These are phyloP conservation scores for Eudyptes chrysolophus DNA, from an alignment of 2,113 vertebrate species.

Conservation along the genomic window DNA sequence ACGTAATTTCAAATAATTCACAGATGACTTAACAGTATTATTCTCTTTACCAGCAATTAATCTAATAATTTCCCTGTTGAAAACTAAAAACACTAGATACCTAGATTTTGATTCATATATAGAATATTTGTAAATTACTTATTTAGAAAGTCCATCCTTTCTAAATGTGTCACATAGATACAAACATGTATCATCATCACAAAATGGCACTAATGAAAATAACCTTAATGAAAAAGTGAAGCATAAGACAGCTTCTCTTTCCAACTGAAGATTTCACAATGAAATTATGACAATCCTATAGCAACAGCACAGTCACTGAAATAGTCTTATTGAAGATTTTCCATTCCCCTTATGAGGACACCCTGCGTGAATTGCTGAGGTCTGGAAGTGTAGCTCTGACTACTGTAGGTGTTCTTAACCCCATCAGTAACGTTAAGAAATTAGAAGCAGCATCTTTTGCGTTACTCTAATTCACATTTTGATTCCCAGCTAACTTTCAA, in stretches of 20 bases:
- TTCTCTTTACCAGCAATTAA: neutral
- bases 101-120: neutral
- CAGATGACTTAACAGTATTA: neutral
- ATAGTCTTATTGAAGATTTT: neutral
- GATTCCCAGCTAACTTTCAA: neutral
- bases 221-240: neutral
- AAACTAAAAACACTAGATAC: neutral
- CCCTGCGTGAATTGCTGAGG: neutral
- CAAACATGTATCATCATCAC: neutral
- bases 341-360: neutral
- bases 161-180: neutral
- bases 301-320: neutral
- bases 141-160: neutral
- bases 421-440: neutral
- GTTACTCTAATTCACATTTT: neutral
- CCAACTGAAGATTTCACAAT: neutral
- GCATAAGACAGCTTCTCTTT: neutral
- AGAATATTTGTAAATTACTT: neutral
- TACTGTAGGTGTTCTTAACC: neutral
- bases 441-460: neutral
- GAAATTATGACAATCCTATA: neutral
- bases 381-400: neutral
- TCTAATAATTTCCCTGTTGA: neutral
- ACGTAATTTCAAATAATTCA: neutral
- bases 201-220: neutral